Percentiles rank a stretch among this genome's conserved stretches.
phyloP scores from a whole-genome alignment of 2,113 vertebrate species.

The Heterocephalus glaber region DNA sequence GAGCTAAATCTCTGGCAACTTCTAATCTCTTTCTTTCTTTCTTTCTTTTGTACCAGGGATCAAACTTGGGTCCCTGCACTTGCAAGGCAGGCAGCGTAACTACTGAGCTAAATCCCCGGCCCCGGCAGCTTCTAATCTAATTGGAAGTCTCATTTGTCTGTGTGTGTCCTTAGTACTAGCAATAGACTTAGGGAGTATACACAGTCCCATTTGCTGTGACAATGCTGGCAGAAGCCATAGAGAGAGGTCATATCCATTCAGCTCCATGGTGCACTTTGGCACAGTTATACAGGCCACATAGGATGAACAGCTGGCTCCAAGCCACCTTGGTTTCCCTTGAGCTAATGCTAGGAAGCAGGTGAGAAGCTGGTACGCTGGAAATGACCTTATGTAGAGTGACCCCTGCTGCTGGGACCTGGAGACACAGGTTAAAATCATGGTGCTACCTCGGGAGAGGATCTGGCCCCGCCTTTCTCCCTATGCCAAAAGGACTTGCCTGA shows the following conservation, averaged over 20 bases:
- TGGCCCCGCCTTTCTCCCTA: not conserved
- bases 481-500: not conserved
- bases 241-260: not conserved
- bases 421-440: not conserved
- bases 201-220: not conserved
- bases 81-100: too few relatives aligned
- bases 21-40: too few relatives aligned
- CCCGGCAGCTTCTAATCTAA: too few relatives aligned
- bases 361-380: not conserved
- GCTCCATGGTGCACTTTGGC: not conserved
- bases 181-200: not conserved
- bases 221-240: not conserved
- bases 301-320: not conserved
- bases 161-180: not conserved
- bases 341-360: not conserved
- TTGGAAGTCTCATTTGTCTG: not conserved
- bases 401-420: not conserved
- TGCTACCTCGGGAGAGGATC: not conserved
- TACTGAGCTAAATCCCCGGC: too few relatives aligned
- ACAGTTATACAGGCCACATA: not conserved
- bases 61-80: too few relatives aligned
- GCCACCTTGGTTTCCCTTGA: not conserved
- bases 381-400: not conserved
- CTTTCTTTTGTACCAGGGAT: too few relatives aligned
- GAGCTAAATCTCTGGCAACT: too few relatives aligned